Evolutionary conservation across 2,888 invertebrate genomes (phyloP).

Genomic region (Scaptodrosophila latifasciaeformis): DNA sequence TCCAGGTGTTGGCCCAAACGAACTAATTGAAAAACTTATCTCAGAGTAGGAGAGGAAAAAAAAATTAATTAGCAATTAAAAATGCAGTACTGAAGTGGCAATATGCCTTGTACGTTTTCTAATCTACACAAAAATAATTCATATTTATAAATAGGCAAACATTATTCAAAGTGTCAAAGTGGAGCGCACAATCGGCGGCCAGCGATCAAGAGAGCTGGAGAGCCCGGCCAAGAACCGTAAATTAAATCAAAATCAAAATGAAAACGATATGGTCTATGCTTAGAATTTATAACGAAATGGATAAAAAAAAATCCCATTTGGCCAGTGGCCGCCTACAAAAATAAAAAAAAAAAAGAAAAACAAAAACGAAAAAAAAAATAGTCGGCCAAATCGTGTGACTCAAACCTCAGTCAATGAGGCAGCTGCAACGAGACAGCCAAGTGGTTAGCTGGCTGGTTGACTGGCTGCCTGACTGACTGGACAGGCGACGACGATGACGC

Average conservation of each 20-base stretch:
- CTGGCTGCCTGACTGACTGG: constrained; percentile 22
- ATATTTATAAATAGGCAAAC: constrained; percentile 66
- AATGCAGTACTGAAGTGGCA: constrained; percentile 40
- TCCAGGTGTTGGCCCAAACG: not conserved
- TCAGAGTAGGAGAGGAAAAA: too few relatives aligned
- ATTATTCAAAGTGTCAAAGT: constrained; percentile 61
- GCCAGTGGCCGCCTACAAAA: constrained; percentile 59
- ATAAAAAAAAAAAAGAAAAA: not conserved
- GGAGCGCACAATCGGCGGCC: constrained; percentile 10
- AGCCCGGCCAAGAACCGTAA: constrained; percentile 51
- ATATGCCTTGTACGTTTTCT: constrained; percentile 26
- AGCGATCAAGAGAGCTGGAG: constrained; percentile 9
- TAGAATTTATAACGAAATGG: constrained; percentile 57
- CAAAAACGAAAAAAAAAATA: constrained; percentile 29
- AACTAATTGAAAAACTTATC: constrained; percentile 30
- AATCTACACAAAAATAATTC: constrained; percentile 57
- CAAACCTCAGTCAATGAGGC: too few relatives aligned
- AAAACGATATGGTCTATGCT: constrained; percentile 58
- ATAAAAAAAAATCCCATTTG: constrained; percentile 43
- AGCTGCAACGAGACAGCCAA: too few relatives aligned
- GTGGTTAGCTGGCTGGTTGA: constrained; percentile 55
- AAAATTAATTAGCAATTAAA: constrained; percentile 67
- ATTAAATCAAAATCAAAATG: constrained; percentile 59
- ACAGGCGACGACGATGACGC: not conserved
- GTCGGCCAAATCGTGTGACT: constrained; percentile 27